These are phyloP conservation scores for Caranx melampygus DNA, from an alignment of 2,113 vertebrate species.

Conservation along the genomic window DNA sequence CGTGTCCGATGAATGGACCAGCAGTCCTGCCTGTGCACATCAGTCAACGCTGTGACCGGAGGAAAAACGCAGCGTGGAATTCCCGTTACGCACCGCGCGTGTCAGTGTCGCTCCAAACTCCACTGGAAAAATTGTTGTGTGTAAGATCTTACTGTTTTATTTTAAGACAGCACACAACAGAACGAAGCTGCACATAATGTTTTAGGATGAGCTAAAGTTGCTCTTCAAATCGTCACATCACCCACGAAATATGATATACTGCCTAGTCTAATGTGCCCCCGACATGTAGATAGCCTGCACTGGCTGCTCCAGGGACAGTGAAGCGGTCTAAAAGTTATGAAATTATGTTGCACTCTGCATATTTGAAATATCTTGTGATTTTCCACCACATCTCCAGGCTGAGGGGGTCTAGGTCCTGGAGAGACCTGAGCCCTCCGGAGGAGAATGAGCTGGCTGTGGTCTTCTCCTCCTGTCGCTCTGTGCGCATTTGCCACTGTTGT, in stretches of 20 bases:
- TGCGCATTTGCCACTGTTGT: slow-evolving; percentile 6
- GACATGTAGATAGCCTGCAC: neutral
- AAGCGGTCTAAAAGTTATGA: slow-evolving; percentile 9
- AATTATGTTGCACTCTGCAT: neutral
- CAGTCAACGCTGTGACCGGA: neutral
- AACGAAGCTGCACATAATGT: accelerated
- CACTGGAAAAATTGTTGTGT: neutral
- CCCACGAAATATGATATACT: neutral
- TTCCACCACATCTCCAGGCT: neutral
- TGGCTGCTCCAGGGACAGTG: neutral
- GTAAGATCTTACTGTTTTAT: neutral
- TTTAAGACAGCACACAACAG: accelerated
- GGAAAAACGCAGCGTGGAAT: slow-evolving; percentile 45
- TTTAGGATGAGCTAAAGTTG: neutral
- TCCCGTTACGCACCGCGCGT: slow-evolving; percentile 48
- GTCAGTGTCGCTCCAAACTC: neutral
- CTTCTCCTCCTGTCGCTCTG: neutral
- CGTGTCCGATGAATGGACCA: neutral
- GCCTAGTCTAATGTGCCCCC: neutral
- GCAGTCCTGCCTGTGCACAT: neutral
- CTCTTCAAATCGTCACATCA: slow-evolving; percentile 22
- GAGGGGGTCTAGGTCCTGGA: neutral
- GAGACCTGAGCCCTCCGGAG: neutral
- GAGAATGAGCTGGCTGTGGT: neutral
- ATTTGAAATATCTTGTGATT: neutral